Conservation (phyloP, 2,113 vertebrate genomes). For the Natator depressus region DNA sequence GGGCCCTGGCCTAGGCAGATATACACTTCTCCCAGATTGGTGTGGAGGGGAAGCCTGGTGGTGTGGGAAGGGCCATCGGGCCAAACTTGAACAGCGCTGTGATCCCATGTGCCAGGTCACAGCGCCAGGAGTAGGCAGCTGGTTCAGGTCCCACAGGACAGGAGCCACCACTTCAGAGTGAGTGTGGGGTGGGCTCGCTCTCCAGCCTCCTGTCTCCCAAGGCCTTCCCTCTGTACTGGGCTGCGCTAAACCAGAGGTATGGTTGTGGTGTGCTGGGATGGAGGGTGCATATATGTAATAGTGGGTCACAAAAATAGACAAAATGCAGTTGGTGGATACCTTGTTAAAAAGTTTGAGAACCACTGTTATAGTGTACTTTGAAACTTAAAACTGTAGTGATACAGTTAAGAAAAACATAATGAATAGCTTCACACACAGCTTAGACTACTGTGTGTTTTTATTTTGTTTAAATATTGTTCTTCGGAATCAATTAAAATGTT, state of each 20-base stretch:
- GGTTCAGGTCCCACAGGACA: neutral
- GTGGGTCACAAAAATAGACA: neutral
- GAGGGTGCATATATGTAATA: neutral
- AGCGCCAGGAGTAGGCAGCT: neutral
- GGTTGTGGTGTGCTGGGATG: neutral
- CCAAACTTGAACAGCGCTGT: neutral
- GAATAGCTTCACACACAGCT: neutral
- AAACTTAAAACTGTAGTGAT: neutral
- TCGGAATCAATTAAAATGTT: neutral
- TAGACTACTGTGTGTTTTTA: neutral
- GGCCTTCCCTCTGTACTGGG: neutral
- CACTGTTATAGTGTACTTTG: neutral
- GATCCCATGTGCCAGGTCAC: neutral
- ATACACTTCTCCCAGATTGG: neutral
- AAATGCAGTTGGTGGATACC: neutral
- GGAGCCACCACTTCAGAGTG: neutral
- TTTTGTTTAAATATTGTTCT: neutral
- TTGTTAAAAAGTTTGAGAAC: neutral
- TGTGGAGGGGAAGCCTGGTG: neutral
- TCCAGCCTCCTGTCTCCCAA: neutral
- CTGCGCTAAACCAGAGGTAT: neutral
- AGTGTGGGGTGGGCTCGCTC: neutral
- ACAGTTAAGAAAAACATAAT: neutral
- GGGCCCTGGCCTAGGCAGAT: neutral
- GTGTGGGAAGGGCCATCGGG: neutral